Conservation (phyloP, 2,888 invertebrate species). For the Petrophora chlorosata region DNA sequence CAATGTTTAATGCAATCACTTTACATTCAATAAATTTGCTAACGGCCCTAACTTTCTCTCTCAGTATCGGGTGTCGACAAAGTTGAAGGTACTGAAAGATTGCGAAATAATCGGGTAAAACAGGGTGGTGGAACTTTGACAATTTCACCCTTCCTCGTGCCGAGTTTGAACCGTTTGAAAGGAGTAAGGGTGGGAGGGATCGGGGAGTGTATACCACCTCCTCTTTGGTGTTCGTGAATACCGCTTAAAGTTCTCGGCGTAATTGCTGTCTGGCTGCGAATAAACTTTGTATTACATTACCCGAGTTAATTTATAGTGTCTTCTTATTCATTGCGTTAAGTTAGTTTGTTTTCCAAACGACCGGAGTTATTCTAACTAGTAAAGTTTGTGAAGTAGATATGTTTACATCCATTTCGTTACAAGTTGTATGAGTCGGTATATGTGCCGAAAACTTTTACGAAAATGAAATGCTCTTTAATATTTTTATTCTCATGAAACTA, state of each 20-base stretch:
- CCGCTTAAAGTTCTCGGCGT: slow-evolving; percentile 76
- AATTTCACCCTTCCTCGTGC: slow-evolving; percentile 56
- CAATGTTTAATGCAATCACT: slow-evolving; percentile 42
- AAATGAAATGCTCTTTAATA: too few species aligned
- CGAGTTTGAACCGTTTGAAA: slow-evolving; percentile 63
- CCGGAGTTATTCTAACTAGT: slow-evolving; percentile 54
- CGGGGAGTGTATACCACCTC: slow-evolving; percentile 50
- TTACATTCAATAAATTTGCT: slow-evolving; percentile 46
- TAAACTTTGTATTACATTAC: slow-evolving; percentile 82
- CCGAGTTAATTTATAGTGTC: slow-evolving; percentile 78
- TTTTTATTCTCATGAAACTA: too few species aligned
- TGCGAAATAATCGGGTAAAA: slow-evolving; percentile 68
- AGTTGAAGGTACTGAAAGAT: slow-evolving; percentile 63
- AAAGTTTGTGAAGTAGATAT: slow-evolving; percentile 43
- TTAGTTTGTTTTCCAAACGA: slow-evolving; percentile 67
- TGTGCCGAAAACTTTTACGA: too few species aligned
- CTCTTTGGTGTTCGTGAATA: slow-evolving; percentile 76
- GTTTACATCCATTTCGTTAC: slow-evolving; percentile 17
- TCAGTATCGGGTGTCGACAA: slow-evolving; percentile 54
- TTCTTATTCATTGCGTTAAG: slow-evolving; percentile 74
- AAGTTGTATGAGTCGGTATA: too few species aligned
- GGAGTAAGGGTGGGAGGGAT: slow-evolving; percentile 55
- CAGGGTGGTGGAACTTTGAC: slow-evolving; percentile 66
- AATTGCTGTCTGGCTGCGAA: slow-evolving; percentile 81
- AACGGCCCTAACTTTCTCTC: slow-evolving; percentile 47